Percentiles rank a stretch among this genome's conserved stretches.
Evolutionary conservation across 1,140 invertebrate genomes (phyloP).

Genomic region (Scaptomyza hsui): DNA sequence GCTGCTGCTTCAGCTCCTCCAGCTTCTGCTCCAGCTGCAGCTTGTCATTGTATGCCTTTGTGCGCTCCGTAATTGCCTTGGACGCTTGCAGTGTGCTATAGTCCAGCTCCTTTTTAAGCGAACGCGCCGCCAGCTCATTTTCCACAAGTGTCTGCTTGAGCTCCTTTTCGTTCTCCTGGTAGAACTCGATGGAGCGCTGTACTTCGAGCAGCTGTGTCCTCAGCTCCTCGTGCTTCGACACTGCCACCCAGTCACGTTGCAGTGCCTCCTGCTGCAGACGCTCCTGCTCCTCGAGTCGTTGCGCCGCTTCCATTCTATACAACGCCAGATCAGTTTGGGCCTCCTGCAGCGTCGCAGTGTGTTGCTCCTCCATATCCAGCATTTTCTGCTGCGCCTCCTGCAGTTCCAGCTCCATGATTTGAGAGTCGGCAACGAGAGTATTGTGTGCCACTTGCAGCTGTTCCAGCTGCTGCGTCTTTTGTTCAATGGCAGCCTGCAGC

Average conservation of each 20-base stretch:
- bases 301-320: constrained; percentile 53
- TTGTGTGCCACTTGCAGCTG: constrained; percentile 71
- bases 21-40: constrained; percentile 78
- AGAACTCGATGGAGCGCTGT: constrained; percentile 67
- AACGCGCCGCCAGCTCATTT: constrained; percentile 64
- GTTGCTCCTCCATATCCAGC: constrained; percentile 55
- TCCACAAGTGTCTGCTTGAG: constrained; percentile 74
- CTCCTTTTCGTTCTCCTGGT: constrained; percentile 79
- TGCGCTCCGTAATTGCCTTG: constrained; percentile 87
- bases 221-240: constrained; percentile 53
- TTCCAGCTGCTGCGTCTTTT: constrained; percentile 55
- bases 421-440: constrained; percentile 72
- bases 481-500: constrained; percentile 39
- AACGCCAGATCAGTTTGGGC: constrained; percentile 67
- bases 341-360: constrained; percentile 55
- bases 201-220: constrained; percentile 57
- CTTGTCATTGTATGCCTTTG: constrained; percentile 87
- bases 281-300: constrained; percentile 52
- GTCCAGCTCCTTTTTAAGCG: constrained; percentile 75
- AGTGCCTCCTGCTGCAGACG: constrained; percentile 55
- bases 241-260: constrained; percentile 63
- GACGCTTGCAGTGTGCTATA: constrained; percentile 85
- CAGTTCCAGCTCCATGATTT: constrained; percentile 82
- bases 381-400: constrained; percentile 72
- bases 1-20: constrained; percentile 79